Evolutionary conservation across 2,113 vertebrate genomes (phyloP).

Genomic region (Cephalopholis sonnerati): DNA sequence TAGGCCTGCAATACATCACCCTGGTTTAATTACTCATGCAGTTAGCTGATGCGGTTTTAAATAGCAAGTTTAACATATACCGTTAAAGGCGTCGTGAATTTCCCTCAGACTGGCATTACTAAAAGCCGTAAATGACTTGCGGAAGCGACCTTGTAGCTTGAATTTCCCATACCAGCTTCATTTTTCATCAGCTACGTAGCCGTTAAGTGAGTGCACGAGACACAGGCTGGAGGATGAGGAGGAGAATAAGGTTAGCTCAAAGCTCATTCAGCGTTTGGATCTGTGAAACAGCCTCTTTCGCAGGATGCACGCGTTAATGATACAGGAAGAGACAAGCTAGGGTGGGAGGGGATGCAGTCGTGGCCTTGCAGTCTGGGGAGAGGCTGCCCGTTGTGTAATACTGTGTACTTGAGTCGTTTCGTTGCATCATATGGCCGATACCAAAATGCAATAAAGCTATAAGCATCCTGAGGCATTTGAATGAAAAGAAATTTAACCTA

Average conservation of each 20-base stretch:
- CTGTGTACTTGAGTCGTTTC: not conserved
- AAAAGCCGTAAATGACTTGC: not conserved
- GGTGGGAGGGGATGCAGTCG: slow-evolving; percentile 61
- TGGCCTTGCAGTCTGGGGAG: slow-evolving; percentile 34
- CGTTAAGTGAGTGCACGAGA: not conserved
- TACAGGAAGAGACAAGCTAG: slow-evolving; percentile 29
- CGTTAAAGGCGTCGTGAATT: not conserved
- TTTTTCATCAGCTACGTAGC: not conserved
- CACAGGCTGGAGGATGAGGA: not conserved
- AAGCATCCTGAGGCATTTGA: not conserved
- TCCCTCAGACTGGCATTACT: not conserved
- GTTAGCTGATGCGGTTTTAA: not conserved
- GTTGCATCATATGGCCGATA: slow-evolving; percentile 15
- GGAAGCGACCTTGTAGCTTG: not conserved
- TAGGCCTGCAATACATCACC: not conserved
- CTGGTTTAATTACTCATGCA: not conserved
- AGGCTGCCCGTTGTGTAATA: slow-evolving; percentile 35
- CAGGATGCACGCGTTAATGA: not conserved
- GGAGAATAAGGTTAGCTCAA: too few species aligned
- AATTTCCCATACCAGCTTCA: not conserved
- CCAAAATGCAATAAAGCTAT: not conserved
- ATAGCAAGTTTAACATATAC: too few species aligned
- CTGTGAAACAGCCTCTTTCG: too few species aligned
- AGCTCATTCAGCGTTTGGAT: not conserved
- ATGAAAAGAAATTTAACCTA: accelerated